phyloP scores from a whole-genome alignment of 2,797 vertebrate species.

The Decapterus maruadsi region DNA sequence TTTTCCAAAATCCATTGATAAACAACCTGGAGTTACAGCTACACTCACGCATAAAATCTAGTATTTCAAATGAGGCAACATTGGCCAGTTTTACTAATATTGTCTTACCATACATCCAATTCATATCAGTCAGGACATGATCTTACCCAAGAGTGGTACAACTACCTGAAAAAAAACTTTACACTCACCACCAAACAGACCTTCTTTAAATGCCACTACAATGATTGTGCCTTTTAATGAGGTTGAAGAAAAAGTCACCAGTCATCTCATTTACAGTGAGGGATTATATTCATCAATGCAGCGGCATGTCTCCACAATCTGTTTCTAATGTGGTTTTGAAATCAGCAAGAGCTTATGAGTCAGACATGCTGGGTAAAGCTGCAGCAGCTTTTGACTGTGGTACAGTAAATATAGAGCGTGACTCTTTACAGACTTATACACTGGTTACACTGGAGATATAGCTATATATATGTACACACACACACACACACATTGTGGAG shows the following conservation, averaged over 20 bases:
- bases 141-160: conserved; percentile 5
- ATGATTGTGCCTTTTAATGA: conserved; percentile 5
- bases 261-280: conserved; percentile 39
- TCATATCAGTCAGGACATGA: conserved; percentile 19
- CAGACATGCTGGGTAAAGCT: conserved; percentile 32
- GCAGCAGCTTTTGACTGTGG: conserved; percentile 20
- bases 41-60: too few relatives aligned
- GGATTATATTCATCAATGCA: conserved; percentile 51
- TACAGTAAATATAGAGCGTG: conserved; percentile 35
- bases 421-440: conserved; percentile 13
- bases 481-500: too few relatives aligned
- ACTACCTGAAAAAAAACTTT: conserved; percentile 4
- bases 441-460: conserved; percentile 4
- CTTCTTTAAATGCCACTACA: background rate
- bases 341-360: conserved; percentile 45
- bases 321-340: conserved; percentile 36
- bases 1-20: conserved; percentile 29
- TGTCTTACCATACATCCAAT: conserved; percentile 27
- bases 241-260: background rate
- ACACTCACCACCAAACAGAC: conserved; percentile 13
- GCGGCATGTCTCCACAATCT: conserved; percentile 24
- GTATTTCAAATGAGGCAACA: conserved; percentile 51
- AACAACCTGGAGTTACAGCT: conserved; percentile 38
- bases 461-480: too few relatives aligned
- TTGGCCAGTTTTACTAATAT: conserved; percentile 29